Conservation (phyloP, 2,797 vertebrate genomes). For the Crenichthys baileyi region DNA sequence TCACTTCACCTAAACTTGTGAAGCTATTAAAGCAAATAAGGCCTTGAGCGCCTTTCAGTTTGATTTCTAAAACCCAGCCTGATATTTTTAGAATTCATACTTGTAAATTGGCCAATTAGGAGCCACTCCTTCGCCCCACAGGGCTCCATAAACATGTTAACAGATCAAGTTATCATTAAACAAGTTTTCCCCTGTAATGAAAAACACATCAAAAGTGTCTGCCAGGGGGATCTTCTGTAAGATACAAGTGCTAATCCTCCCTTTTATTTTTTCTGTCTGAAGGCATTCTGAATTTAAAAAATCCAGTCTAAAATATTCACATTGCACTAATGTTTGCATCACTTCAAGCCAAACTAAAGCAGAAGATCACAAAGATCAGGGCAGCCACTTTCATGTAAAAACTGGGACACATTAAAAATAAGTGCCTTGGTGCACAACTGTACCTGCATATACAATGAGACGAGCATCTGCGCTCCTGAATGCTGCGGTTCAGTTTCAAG, state of each 20-base stretch:
- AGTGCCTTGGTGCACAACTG: conserved; percentile 17
- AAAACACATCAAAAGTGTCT: conserved; percentile 60
- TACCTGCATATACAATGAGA: conserved; percentile 68
- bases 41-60: conserved; percentile 34
- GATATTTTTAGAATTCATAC: conserved; percentile 48
- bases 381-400: not conserved
- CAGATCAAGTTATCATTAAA: conserved; percentile 67
- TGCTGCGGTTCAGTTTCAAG: conserved; percentile 75
- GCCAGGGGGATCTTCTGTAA: conserved; percentile 52
- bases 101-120: conserved; percentile 60
- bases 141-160: conserved; percentile 48
- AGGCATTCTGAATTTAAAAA: conserved; percentile 38
- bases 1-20: conserved; percentile 23
- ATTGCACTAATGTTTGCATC: not conserved
- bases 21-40: conserved; percentile 29
- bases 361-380: not conserved
- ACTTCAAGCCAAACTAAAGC: not conserved
- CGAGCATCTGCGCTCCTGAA: conserved; percentile 68
- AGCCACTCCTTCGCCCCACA: conserved; percentile 38
- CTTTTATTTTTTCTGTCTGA: conserved; percentile 38
- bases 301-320: conserved; percentile 36
- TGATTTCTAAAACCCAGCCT: conserved; percentile 36
- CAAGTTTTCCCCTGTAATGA: conserved; percentile 57
- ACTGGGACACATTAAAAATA: not conserved
- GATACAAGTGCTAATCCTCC: conserved; percentile 52